A percentile compares a stretch with the other conserved stretches of the same genome.
These are phyloP conservation scores for Gavia stellata DNA, from an alignment of 2,113 vertebrate species.

Conservation along the genomic window DNA sequence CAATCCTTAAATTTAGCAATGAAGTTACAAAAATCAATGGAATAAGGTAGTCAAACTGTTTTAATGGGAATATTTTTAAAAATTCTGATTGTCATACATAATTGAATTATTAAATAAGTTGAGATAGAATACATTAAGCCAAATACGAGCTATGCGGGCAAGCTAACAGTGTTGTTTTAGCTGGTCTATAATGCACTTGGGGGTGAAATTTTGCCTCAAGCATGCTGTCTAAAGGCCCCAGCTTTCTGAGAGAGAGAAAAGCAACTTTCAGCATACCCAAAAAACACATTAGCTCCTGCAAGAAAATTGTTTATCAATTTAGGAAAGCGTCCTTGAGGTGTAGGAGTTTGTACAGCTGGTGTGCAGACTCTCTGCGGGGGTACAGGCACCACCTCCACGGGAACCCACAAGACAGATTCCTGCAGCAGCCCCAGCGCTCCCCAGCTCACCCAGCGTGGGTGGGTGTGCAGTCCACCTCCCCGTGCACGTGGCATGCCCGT, in stretches of 20 bases:
- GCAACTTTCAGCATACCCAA: background rate
- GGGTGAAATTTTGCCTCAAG: background rate
- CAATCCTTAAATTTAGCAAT: background rate
- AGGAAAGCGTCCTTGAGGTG: background rate
- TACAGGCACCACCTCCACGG: background rate
- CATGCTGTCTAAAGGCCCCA: rapidly evolving
- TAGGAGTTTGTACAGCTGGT: background rate
- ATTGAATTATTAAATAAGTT: background rate
- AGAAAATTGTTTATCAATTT: background rate
- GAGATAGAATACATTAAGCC: background rate
- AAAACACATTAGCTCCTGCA: background rate
- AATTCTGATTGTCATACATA: background rate
- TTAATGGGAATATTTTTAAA: background rate
- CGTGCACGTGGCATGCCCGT: rapidly evolving
- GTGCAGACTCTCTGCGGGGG: background rate
- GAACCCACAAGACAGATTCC: background rate
- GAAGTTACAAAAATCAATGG: background rate
- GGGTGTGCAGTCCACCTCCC: background rate
- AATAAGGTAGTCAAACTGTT: background rate
- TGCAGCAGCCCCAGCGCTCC: rapidly evolving
- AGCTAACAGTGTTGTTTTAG: background rate
- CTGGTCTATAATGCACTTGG: background rate
- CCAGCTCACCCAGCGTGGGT: rapidly evolving
- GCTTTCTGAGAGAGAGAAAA: background rate
- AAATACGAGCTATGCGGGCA: background rate